Percentiles rank a stretch among this genome's conserved stretches.
Conservation (phyloP, 2,797 vertebrate genomes). For the Sebastes nivosus region DNA sequence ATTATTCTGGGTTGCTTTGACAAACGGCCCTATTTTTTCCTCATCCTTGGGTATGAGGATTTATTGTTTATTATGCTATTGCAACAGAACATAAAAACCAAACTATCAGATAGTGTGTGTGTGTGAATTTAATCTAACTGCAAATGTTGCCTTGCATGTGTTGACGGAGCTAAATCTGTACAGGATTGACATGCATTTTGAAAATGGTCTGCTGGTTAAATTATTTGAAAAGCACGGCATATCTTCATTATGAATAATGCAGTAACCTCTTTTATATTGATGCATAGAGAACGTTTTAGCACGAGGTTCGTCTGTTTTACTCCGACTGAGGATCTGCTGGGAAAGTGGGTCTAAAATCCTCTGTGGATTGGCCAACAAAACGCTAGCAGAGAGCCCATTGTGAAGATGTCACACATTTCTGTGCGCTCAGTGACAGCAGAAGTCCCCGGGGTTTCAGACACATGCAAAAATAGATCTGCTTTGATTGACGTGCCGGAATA, state of each 20-base stretch:
- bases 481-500: constrained; percentile 49
- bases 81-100: not conserved
- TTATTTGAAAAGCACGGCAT: constrained; percentile 1
- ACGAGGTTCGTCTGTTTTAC: constrained; percentile 25
- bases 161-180: not conserved
- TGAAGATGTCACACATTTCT: constrained; percentile 62
- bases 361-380: constrained; percentile 25
- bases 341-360: constrained; percentile 61
- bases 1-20: not conserved
- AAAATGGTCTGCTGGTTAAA: constrained; percentile 6
- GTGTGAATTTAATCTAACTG: not conserved
- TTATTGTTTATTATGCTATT: not conserved
- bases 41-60: not conserved
- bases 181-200: constrained; percentile 1
- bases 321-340: constrained; percentile 30
- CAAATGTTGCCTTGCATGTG: not conserved
- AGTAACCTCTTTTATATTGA: not conserved
- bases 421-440: constrained; percentile 37
- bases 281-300: not conserved
- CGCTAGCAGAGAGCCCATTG: constrained; percentile 38
- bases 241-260: not conserved
- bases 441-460: constrained; percentile 40
- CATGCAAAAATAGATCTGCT: constrained; percentile 61
- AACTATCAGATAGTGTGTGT: not conserved
- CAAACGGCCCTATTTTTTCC: not conserved